Base-by-base conservation (phyloP, 2,113 vertebrate species). In the Maccullochella peelii region DNA sequence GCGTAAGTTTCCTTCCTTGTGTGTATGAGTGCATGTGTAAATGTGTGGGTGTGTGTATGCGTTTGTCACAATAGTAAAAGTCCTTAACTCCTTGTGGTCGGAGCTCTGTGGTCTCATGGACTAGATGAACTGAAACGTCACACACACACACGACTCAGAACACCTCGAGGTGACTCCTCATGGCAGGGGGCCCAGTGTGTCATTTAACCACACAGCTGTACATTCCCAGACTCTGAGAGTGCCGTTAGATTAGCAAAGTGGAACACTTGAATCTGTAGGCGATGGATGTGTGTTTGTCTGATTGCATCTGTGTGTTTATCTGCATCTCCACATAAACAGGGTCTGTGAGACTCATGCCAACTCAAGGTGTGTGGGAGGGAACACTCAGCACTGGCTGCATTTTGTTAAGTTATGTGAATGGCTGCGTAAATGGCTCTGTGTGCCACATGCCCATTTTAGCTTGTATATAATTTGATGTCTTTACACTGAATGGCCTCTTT, bases 201-300 rank as follows among this genome's bases (percentile, higher is more conserved):
- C 91, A 91, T 84, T 50, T 83, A 88, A 88, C 86, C 81, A 63
- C 89, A 91, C 78, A 86, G 78, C 79, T 84, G 88, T 87, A 71
- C 92, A 94, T 94, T 93, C 91, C 91, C 90, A 94, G 92, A 95
- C 87, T 88, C 80, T 93, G 86, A 91, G 87, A 85, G 81, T 90
- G 76, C 78, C 83, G 83, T 91, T 82, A 86, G 88, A 88, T 93
- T 88, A 92, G 77, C 74, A 76, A 81, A 90, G 83, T 88, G 87
- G 81, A 93, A 91, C 70, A 88, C 50, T 88, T 79, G 76, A 80
- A 90, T 90, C 74, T 80, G 76, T 84, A 74, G 66, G 68, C 33
- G 30, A 80, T 75, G 84, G 83, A 38, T 79, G 52, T 82, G 73
- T 72, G 49, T 82, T 73, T 86, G 50, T 86, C 80, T 89, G 85